These are phyloP conservation scores for Meloe dianella DNA, from an alignment of 2,888 invertebrate species.

Conservation along the genomic window DNA sequence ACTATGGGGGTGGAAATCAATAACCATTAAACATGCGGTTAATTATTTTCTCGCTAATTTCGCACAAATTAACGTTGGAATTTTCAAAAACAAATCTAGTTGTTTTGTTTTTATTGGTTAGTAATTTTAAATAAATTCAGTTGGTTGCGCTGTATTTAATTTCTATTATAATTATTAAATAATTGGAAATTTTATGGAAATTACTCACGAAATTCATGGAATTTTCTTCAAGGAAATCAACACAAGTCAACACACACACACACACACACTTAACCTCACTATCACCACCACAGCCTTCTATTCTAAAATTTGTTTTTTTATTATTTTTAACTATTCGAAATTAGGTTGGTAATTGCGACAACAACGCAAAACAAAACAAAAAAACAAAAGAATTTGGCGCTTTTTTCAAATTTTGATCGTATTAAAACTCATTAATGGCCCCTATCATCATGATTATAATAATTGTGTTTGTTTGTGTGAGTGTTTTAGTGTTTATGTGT, in stretches of 20 bases:
- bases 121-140: background rate
- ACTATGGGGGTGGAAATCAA: background rate
- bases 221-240: too few species aligned
- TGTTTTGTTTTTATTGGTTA: too few species aligned
- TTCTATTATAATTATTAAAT: too few species aligned
- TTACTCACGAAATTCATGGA: background rate
- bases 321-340: too few species aligned
- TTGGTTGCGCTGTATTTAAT: background rate
- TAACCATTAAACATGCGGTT: background rate
- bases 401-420: background rate
- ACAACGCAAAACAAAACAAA: too few species aligned
- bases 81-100: too few species aligned
- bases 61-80: background rate
- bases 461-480: background rate
- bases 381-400: slow-evolving; percentile 1
- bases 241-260: background rate
- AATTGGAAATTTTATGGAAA: too few species aligned
- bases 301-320: background rate
- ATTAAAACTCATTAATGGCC: background rate
- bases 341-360: too few species aligned
- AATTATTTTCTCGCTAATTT: background rate
- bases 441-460: background rate
- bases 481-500: background rate
- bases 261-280: background rate
- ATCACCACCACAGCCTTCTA: background rate